Base-by-base conservation (phyloP, 2,797 vertebrate species). In the Chromobotia macracanthus region DNA sequence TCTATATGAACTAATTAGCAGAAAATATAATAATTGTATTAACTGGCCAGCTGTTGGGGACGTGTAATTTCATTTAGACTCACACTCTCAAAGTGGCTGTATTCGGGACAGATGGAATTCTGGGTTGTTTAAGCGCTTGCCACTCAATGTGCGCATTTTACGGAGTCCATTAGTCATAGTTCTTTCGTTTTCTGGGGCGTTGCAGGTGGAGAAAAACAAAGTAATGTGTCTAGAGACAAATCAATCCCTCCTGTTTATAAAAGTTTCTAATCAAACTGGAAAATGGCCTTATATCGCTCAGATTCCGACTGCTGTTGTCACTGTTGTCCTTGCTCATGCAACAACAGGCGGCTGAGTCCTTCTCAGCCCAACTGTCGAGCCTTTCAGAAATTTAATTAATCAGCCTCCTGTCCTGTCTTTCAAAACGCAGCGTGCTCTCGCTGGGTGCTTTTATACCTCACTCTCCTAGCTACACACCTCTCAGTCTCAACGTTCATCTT, bases 331-430 rank as follows among this genome's bases (percentile, higher is more conserved):
- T 66, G 63, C 64, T 23, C 70, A 31, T 53, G 51, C 70, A 46
- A 69, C 82, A 51, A 81, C 83, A 82, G 83, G 86, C 85, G 85
- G 79, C 84, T 78, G 28, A 71, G 75, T 80, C 75, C 67, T 89
- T 94, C 93, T 79, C 79, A 84, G 84, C 74, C 87, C 89, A 77
- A 79, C 81, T 87, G 80, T 83, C 73, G 61, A 70, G 81, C 92
- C 92, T 89, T 91, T 93, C 90, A 91, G 90, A 91, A 95, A 94
- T 93, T 94, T 88, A 95, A 97, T 96, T 95, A 96, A 96, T 96
- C 94, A 95, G 91, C 89, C 89, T 92, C 91, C 91, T 93, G 92
- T 93, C 92, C 90, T 87, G 90, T 90, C 46, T 89, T 90, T 92
- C 91, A 93, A 91, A 93, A 93, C 93, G 88, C 63, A 82, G 89